A percentile compares a stretch with the other conserved stretches of the same genome.
phyloP scores from a whole-genome alignment of 2,797 vertebrate species.

The Parotocinclus haroldoi region DNA sequence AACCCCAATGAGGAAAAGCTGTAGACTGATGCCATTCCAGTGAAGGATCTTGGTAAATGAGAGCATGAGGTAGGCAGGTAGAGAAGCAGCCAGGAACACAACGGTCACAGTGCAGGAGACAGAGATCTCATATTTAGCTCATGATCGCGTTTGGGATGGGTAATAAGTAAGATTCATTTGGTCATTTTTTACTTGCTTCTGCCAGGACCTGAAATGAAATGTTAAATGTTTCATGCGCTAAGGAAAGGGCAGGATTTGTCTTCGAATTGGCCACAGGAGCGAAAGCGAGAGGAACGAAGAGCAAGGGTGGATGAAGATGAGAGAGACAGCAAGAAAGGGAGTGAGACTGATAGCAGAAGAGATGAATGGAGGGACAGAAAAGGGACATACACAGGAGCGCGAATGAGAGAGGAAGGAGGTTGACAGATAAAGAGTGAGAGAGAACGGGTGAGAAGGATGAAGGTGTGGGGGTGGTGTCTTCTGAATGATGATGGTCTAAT shows the following conservation, averaged over 20 bases:
- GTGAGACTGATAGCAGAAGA: conserved; percentile 38
- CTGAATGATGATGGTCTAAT: conserved; percentile 99
- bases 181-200: conserved; percentile 97
- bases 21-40: conserved; percentile 42
- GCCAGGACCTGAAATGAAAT: conserved; percentile 98
- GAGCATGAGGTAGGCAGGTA: conserved; percentile 54
- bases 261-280: conserved; percentile 89
- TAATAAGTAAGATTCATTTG: conserved; percentile 99
- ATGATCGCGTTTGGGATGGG: conserved; percentile 85
- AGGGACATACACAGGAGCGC: conserved; percentile 26
- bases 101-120: conserved; percentile 67
- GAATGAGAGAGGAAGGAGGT: conserved; percentile 28
- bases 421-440: conserved; percentile 41
- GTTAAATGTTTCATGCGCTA: conserved; percentile 99
- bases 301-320: conserved; percentile 31
- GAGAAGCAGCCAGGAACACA: conserved; percentile 61
- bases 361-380: conserved; percentile 26
- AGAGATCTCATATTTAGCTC: conserved; percentile 89
- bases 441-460: conserved; percentile 79
- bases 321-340: conserved; percentile 51
- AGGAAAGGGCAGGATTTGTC: conserved; percentile 98
- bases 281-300: conserved; percentile 48
- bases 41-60: conserved; percentile 44
- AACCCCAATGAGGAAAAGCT: conserved; percentile 34
- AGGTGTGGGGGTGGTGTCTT: conserved; percentile 92